These are phyloP conservation scores for Parasteatoda tepidariorum DNA, from an alignment of 1,140 invertebrate genomes.

Conservation along the genomic window DNA sequence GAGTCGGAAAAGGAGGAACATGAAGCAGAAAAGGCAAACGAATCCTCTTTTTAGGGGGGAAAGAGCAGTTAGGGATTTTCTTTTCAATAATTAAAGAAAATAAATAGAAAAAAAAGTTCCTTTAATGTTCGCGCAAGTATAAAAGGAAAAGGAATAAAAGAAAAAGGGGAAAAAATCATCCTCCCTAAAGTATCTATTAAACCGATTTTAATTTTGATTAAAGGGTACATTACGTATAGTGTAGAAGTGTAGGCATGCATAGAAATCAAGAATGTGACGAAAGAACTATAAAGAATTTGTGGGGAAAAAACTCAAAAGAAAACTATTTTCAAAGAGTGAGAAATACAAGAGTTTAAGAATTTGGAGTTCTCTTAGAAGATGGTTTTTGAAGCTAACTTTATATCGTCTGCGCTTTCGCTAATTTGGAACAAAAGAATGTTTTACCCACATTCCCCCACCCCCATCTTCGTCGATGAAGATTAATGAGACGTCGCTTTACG, in stretches of 20 bases:
- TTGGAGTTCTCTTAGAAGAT: conserved; percentile 2
- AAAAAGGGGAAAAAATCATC: neutral
- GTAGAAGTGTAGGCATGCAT: neutral
- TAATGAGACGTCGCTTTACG: conserved; percentile 54
- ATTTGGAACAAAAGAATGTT: conserved; percentile 50
- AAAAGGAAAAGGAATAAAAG: neutral
- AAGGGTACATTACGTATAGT: conserved; percentile 43
- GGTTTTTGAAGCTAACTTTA: conserved; percentile 24
- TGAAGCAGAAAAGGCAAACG: neutral
- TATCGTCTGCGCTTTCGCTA: conserved; percentile 5
- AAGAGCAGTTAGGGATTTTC: neutral
- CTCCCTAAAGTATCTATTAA: conserved; percentile 21
- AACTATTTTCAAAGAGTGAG: neutral
- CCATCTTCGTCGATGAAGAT: conserved; percentile 61
- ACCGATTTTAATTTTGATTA: conserved; percentile 52
- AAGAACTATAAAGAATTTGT: conserved; percentile 7
- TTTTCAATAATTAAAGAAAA: conserved; percentile 35
- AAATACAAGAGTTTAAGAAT: conserved; percentile 30
- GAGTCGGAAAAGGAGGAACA: neutral
- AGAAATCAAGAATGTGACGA: neutral
- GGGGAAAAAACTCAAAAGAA: conserved; percentile 15
- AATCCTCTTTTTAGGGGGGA: neutral
- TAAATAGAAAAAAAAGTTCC: conserved; percentile 13
- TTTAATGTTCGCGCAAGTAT: neutral
- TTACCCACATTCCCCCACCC: neutral